Conservation (phyloP, 2,888 invertebrate genomes). For the Steinernema carpocapsae region DNA sequence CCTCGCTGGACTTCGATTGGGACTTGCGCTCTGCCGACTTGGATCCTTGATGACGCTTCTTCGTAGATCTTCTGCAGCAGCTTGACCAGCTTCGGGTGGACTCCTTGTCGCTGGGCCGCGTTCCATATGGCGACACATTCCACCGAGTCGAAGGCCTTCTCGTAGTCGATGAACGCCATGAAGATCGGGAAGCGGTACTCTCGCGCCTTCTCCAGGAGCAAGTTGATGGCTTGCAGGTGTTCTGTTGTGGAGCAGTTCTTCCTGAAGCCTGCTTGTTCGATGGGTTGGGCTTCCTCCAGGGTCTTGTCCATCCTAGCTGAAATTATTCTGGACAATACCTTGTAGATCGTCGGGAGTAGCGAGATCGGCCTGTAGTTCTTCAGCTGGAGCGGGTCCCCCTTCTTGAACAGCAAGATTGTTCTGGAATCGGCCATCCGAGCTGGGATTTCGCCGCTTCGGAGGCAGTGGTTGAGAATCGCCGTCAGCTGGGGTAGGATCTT, state of each 20-base stretch:
- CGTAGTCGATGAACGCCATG: too few species aligned
- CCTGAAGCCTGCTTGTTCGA: too few species aligned
- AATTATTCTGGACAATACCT: slow-evolving; percentile 11
- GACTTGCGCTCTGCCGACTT: too few species aligned
- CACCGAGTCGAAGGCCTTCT: slow-evolving; percentile 41
- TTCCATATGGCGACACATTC: slow-evolving; percentile 37
- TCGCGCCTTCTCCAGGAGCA: neutral
- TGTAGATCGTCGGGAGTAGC: slow-evolving; percentile 37
- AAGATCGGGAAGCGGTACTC: slow-evolving; percentile 40
- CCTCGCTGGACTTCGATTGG: too few species aligned
- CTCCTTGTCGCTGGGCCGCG: neutral
- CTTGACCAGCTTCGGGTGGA: neutral
- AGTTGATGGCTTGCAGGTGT: slow-evolving; percentile 30
- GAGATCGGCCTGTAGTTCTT: slow-evolving; percentile 44
- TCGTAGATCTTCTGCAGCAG: neutral
- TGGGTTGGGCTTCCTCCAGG: neutral
- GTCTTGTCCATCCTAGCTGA: slow-evolving; percentile 73
- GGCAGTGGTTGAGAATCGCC: neutral
- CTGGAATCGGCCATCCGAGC: slow-evolving; percentile 13
- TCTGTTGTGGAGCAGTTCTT: slow-evolving; percentile 36
- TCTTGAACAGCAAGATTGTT: slow-evolving; percentile 42
- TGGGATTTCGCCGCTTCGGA: slow-evolving; percentile 32
- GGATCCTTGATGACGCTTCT: neutral
- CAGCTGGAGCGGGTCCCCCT: slow-evolving; percentile 39
- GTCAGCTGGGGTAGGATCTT: slow-evolving; percentile 33